phyloP scores from a whole-genome alignment of 2,888 invertebrate genomes.

The Andricus quercusramuli region DNA sequence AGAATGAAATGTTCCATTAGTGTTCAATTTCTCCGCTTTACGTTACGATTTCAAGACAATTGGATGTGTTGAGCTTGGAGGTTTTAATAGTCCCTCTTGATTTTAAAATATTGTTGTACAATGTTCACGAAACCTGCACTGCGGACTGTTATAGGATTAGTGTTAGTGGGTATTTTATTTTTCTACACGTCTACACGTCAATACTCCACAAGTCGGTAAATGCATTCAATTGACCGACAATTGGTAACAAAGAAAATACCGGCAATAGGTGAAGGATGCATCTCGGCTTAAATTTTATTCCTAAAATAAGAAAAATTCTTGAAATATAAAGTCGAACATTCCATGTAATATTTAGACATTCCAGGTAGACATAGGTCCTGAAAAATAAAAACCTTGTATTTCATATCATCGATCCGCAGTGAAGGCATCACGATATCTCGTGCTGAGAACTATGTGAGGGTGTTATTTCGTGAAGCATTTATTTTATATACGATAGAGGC shows the following conservation, averaged over 20 bases:
- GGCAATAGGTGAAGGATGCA: background rate
- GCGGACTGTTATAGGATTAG: constrained; percentile 15
- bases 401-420: constrained; percentile 28
- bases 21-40: background rate
- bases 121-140: background rate
- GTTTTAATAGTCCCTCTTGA: background rate
- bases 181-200: constrained; percentile 15
- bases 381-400: constrained; percentile 16
- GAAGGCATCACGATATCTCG: background rate
- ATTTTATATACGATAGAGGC: constrained; percentile 12
- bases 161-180: constrained; percentile 19
- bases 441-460: background rate
- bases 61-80: constrained; percentile 5
- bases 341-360: constrained; percentile 3
- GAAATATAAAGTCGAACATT: background rate
- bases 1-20: background rate
- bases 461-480: constrained; percentile 23
- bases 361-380: background rate
- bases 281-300: background rate
- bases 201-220: background rate
- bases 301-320: background rate
- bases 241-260: background rate
- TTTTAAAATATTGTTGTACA: background rate
- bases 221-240: background rate
- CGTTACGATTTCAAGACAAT: background rate